Evolutionary conservation across 2,113 vertebrate genomes (phyloP), one percentile per base, ranked within the genome.

Genomic region (Raja brachyura): DNA sequence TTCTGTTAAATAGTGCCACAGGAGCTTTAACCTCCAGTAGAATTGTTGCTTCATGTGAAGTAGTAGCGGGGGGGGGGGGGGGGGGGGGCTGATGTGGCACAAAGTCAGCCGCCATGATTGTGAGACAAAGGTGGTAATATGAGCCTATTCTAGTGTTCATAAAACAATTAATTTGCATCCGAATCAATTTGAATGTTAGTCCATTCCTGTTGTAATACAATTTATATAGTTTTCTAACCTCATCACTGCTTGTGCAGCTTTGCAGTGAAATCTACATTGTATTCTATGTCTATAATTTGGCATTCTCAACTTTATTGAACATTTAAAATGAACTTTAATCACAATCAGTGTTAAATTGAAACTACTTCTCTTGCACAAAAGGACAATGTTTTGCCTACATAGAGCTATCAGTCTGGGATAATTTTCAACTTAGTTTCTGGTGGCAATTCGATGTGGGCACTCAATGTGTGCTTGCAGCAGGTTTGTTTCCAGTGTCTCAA

Each of bases 401-500:
- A 28, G 28, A 86, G 11, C 56, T 28, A 61, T 86, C 81, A 86
- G 54, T 16, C 9, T 25, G 4, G 28, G 25, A 70, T 70, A 48
- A 90, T 11, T 70, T 70, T 90, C n/a, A 31, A 39, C 20, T 70
- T 70, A 90, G 39, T 90, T 70, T 70, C 88, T 90, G 86, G 10
- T 90, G 88, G 88, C 66, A 90, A 48, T 90, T 68, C 22, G 66
- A 63, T 68, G 31, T 90, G 31, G 88, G 63, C 63, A 68, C n/a
- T 90, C 63, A 90, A 90, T 90, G 88, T 90, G 61, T 90, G 88
- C 31, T 31, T 70, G 63, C 20, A 68, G n/a, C 63, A 70, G 66
- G 68, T 90, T 28, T 90, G 31, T 70, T 90, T 90, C 81, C 10
- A 86, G 54, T 86, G 20, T 90, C n/a, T 70, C 28, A 90, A 70